A percentile compares a stretch with the other conserved stretches of the same genome.
These are phyloP conservation scores for Magallana gigas DNA, from an alignment of 1,140 invertebrate genomes.

Conservation along the genomic window DNA sequence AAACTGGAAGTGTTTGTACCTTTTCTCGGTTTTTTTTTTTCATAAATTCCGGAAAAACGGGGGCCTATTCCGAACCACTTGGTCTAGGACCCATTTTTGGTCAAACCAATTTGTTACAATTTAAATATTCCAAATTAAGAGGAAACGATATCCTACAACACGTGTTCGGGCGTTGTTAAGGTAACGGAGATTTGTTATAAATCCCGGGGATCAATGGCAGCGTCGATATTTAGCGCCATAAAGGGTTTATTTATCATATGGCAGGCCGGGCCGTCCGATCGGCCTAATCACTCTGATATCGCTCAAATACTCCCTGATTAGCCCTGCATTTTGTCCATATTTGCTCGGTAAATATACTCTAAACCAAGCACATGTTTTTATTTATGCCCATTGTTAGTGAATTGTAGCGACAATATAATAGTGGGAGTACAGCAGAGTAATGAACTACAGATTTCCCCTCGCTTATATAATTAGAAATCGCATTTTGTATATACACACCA, in stretches of 20 bases:
- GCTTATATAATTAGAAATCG: too few relatives aligned
- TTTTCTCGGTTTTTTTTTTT: too few relatives aligned
- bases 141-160: not conserved
- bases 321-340: conserved; percentile 31
- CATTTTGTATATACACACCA: too few relatives aligned
- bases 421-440: not conserved
- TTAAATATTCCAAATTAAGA: conserved; percentile 22
- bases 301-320: conserved; percentile 34
- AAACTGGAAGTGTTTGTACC: too few relatives aligned
- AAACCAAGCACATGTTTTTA: conserved; percentile 36
- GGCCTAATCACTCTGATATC: conserved; percentile 35
- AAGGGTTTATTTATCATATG: conserved; percentile 44
- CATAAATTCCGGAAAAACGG: too few relatives aligned
- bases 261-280: conserved; percentile 13
- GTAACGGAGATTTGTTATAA: conserved; percentile 33
- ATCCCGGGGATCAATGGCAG: conserved; percentile 19
- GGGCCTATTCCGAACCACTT: too few relatives aligned
- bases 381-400: conserved; percentile 15
- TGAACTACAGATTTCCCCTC: not conserved
- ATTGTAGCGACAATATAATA: conserved; percentile 11
- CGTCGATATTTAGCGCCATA: conserved; percentile 36
- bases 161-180: conserved; percentile 29
- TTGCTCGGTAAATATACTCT: conserved; percentile 25
- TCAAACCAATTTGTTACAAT: not conserved
- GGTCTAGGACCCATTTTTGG: not conserved